Percentiles rank a stretch among this genome's conserved stretches.
Evolutionary conservation across 2,888 invertebrate genomes (phyloP).

Genomic region (Cyaniris semiargus): DNA sequence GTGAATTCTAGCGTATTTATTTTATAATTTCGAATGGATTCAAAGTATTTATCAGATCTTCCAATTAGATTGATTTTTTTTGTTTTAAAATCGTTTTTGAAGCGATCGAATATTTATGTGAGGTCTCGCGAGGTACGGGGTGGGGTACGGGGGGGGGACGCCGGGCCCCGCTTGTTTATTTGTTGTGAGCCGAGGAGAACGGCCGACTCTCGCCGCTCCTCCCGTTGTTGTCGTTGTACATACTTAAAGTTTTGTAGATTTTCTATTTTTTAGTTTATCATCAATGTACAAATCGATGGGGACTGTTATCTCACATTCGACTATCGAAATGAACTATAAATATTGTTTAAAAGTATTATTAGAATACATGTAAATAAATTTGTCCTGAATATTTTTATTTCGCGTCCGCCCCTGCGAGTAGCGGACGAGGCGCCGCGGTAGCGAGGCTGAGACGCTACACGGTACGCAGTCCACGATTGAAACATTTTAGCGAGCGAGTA

Average conservation of each 20-base stretch:
- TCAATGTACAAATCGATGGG: conserved; percentile 75
- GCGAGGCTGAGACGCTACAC: background rate
- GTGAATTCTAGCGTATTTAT: conserved; percentile 54
- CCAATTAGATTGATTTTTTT: conserved; percentile 34
- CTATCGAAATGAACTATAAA: conserved; percentile 67
- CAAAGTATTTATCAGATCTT: conserved; percentile 34
- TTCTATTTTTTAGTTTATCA: conserved; percentile 71
- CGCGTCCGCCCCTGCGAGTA: conserved; percentile 37
- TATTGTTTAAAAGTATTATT: conserved; percentile 80
- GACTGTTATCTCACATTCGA: conserved; percentile 63
- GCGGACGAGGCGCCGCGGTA: conserved; percentile 20
- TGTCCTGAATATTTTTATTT: conserved; percentile 65
- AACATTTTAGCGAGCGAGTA: conserved; percentile 4
- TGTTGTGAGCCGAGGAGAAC: conserved; percentile 32
- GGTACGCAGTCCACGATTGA: conserved; percentile 11
- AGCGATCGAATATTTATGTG: conserved; percentile 49
- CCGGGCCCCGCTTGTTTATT: conserved; percentile 33
- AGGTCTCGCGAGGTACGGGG: conserved; percentile 42
- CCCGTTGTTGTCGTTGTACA: conserved; percentile 76
- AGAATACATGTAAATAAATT: conserved; percentile 76
- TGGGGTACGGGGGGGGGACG: background rate
- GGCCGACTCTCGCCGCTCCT: conserved; percentile 51
- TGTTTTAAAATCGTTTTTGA: conserved; percentile 37
- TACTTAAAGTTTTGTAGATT: conserved; percentile 76
- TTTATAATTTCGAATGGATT: conserved; percentile 36